Conservation (phyloP, 2,888 invertebrate genomes). For the Choreutis nemorana region DNA sequence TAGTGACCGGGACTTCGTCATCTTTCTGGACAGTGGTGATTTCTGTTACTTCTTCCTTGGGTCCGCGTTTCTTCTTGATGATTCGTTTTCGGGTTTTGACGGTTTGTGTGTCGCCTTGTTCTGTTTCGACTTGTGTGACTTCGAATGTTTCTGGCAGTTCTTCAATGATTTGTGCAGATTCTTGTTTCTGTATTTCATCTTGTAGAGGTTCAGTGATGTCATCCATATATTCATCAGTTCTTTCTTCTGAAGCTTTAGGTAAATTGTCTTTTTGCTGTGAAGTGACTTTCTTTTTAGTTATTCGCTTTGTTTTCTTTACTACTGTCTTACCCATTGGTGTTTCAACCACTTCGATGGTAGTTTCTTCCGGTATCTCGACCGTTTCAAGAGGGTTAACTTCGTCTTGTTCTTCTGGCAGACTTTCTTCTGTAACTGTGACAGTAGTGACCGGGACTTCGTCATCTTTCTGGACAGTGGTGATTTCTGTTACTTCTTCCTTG, state of each 20-base stretch:
- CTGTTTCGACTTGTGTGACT: slow-evolving; percentile 19
- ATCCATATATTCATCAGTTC: slow-evolving; percentile 5
- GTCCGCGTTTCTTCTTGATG: slow-evolving; percentile 13
- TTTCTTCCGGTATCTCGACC: slow-evolving; percentile 10
- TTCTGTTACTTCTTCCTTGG: slow-evolving; percentile 17
- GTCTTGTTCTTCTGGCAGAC: slow-evolving; percentile 2
- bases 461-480: slow-evolving; percentile 20
- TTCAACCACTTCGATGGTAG: slow-evolving; percentile 25
- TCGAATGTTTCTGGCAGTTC: slow-evolving; percentile 7
- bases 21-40: slow-evolving; percentile 18
- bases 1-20: slow-evolving; percentile 10
- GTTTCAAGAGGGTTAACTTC: slow-evolving; percentile 3
- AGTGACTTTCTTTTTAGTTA: slow-evolving; percentile 16
- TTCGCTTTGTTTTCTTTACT: slow-evolving; percentile 18
- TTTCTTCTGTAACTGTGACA: slow-evolving; percentile 6
- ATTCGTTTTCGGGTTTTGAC: slow-evolving; percentile 13
- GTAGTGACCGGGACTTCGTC: slow-evolving; percentile 18
- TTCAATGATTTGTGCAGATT: slow-evolving; percentile 11
- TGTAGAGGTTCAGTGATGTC: slow-evolving; percentile 20
- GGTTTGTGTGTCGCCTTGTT: slow-evolving; percentile 14
- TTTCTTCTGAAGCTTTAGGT: slow-evolving; percentile 16
- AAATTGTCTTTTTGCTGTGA: slow-evolving; percentile 19
- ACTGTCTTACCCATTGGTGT: slow-evolving; percentile 17
- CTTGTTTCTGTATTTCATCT: slow-evolving; percentile 15
- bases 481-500: slow-evolving; percentile 28